Conservation (phyloP, 2,888 invertebrate species). For the Apotomis capreana region DNA sequence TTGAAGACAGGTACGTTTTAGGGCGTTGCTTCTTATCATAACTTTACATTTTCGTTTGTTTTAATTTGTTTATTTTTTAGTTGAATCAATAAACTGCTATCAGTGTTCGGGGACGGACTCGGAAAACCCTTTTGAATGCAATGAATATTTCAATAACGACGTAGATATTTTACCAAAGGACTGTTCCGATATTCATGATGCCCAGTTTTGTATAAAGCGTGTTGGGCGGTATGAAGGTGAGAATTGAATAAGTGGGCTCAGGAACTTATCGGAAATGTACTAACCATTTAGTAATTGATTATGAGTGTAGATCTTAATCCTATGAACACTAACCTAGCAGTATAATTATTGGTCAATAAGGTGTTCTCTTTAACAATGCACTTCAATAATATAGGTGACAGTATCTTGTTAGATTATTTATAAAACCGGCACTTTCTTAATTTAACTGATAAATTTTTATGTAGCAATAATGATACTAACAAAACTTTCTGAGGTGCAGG, state of each 20-base stretch:
- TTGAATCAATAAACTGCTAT: constrained; percentile 90
- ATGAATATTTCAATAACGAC: constrained; percentile 88
- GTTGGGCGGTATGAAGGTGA: constrained; percentile 95
- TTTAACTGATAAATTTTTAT: too few relatives aligned
- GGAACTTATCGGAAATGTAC: constrained; percentile 10
- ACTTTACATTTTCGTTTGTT: constrained; percentile 49
- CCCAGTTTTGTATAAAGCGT: constrained; percentile 96
- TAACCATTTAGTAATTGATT: constrained; percentile 10
- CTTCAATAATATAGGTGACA: neutral
- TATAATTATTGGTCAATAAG: neutral
- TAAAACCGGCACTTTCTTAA: too few relatives aligned
- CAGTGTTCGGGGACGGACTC: constrained; percentile 94
- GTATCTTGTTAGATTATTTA: too few relatives aligned
- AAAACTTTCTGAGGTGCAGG: too few relatives aligned
- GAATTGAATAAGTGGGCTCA: constrained; percentile 43
- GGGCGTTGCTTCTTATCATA: constrained; percentile 57
- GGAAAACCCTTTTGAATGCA: constrained; percentile 90
- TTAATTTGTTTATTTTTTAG: constrained; percentile 68
- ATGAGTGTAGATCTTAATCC: neutral
- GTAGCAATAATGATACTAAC: too few relatives aligned
- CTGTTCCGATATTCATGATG: constrained; percentile 91
- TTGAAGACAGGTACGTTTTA: constrained; percentile 61
- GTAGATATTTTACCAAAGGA: constrained; percentile 86
- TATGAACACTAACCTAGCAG: neutral
- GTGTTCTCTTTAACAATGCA: neutral